These are phyloP conservation scores for Tokudaia muenninki DNA, from an alignment of 2,797 vertebrate genomes.

Conservation along the genomic window DNA sequence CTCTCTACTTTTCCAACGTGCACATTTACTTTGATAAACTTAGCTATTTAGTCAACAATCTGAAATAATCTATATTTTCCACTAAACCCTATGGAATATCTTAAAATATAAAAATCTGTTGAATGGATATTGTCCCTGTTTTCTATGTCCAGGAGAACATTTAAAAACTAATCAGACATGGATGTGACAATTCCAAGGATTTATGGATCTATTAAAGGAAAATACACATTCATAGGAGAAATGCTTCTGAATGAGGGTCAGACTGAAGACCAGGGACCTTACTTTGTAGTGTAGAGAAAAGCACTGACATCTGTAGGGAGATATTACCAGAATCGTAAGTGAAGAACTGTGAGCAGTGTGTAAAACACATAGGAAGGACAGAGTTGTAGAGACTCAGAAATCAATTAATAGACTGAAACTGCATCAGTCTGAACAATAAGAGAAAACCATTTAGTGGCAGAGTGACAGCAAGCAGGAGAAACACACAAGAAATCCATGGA, in stretches of 20 bases:
- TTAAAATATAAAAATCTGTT: not conserved
- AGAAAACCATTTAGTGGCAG: not conserved
- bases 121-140: not conserved
- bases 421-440: not conserved
- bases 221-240: not conserved
- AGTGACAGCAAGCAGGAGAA: not conserved
- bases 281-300: not conserved
- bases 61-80: conserved; percentile 15
- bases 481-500: not conserved
- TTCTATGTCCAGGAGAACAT: not conserved
- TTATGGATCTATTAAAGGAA: not conserved
- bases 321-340: not conserved
- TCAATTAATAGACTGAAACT: not conserved
- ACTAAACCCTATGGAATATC: conserved; percentile 2
- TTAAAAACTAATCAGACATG: not conserved
- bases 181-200: not conserved
- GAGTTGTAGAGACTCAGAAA: not conserved
- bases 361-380: not conserved
- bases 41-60: not conserved
- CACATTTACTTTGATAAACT: not conserved
- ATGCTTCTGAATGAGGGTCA: not conserved
- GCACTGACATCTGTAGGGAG: not conserved
- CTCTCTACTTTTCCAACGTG: not conserved
- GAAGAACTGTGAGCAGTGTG: not conserved
- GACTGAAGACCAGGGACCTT: not conserved